phyloP scores from a whole-genome alignment of 2,888 invertebrate genomes.

The Plebejus melissa region DNA sequence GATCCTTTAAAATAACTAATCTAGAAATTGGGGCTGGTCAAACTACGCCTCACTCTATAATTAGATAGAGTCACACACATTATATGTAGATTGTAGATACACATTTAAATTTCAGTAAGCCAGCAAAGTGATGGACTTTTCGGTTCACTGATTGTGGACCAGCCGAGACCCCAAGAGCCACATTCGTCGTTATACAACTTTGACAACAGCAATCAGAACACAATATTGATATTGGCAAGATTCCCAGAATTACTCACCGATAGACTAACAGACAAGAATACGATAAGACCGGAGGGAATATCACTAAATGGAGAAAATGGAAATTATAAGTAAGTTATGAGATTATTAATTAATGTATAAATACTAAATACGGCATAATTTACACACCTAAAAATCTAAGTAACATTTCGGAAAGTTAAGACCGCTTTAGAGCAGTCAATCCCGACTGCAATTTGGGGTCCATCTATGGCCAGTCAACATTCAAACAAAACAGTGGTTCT shows the following conservation, averaged over 20 bases:
- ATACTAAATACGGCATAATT: too few species aligned
- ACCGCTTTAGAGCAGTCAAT: too few species aligned
- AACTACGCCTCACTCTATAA: background rate
- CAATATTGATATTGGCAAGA: constrained; percentile 71
- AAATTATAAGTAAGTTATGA: constrained; percentile 55
- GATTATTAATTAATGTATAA: background rate
- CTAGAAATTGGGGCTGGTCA: too few species aligned
- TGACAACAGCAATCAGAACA: constrained; percentile 66
- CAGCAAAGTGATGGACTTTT: constrained; percentile 81
- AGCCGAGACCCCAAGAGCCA: constrained; percentile 64
- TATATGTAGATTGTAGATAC: background rate
- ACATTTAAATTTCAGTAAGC: constrained; percentile 62
- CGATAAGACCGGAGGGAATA: constrained; percentile 58
- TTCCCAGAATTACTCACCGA: constrained; percentile 78
- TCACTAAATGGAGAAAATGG: constrained; percentile 55
- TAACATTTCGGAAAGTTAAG: too few species aligned
- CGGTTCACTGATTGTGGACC: constrained; percentile 78
- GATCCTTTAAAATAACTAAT: too few species aligned
- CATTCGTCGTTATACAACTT: constrained; percentile 64
- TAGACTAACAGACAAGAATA: constrained; percentile 56
- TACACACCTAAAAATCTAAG: too few species aligned
- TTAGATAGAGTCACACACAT: too few species aligned
- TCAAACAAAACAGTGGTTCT: too few species aligned
- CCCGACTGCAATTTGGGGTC: too few species aligned
- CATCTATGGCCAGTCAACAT: too few species aligned